Conservation (phyloP, 2,888 invertebrate genomes). For the Drosophila subsilvestris region DNA sequence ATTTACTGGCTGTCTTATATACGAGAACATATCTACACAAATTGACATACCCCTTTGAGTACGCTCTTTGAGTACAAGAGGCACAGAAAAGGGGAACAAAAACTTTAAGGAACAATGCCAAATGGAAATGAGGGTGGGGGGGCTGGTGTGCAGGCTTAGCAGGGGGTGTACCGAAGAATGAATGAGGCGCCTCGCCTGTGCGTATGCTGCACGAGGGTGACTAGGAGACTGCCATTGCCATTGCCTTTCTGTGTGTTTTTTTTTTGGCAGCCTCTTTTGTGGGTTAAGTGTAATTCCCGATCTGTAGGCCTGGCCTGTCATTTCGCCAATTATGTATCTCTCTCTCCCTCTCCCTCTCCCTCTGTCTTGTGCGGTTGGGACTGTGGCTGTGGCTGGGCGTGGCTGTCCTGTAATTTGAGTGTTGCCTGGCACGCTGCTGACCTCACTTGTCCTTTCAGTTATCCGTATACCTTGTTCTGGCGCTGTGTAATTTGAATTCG, state of each 20-base stretch:
- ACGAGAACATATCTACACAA: neutral
- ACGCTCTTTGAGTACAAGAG: neutral
- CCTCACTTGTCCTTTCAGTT: neutral
- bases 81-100: constrained; percentile 24
- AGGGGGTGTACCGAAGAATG: neutral
- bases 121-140: neutral
- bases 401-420: constrained; percentile 18
- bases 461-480: neutral
- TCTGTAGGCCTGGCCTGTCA: constrained; percentile 1
- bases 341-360: neutral
- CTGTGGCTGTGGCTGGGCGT: neutral
- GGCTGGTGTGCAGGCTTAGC: neutral
- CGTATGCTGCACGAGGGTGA: constrained; percentile 43
- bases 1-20: too few relatives aligned
- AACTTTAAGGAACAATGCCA: constrained; percentile 52
- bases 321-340: constrained; percentile 15
- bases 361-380: neutral
- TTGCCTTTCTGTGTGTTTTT: neutral
- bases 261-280: constrained; percentile 16
- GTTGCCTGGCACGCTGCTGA: neutral
- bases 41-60: neutral
- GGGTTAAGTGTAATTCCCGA: constrained; percentile 17
- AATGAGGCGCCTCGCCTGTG: constrained; percentile 51
- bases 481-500: neutral
- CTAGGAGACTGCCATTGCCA: neutral